Evolutionary conservation across 2,888 invertebrate genomes (phyloP).

Genomic region (Torymus aiolomorphi): DNA sequence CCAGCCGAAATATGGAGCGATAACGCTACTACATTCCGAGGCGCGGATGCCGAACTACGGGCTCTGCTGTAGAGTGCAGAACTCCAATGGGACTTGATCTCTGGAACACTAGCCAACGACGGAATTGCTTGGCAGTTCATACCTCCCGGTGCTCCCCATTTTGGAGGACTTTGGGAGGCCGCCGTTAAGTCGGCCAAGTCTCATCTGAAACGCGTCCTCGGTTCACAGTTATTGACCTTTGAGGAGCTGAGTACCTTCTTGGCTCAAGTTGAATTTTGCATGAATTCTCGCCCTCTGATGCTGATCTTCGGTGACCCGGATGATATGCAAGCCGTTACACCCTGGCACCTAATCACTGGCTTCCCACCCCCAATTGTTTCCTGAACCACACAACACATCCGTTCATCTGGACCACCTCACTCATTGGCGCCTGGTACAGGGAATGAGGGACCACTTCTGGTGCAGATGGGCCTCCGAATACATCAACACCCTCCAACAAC

Average conservation of each 20-base stretch:
- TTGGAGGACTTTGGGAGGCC: too few relatives aligned
- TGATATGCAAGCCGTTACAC: not conserved
- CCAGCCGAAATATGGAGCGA: slow-evolving; percentile 1
- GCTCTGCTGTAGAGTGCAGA: not conserved
- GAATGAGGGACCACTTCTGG: not conserved
- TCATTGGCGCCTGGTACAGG: not conserved
- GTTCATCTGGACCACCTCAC: not conserved
- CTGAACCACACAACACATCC: not conserved
- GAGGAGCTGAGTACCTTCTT: too few relatives aligned
- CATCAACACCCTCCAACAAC: not conserved
- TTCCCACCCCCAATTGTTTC: too few relatives aligned
- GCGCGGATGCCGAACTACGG: not conserved
- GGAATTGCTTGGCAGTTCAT: not conserved
- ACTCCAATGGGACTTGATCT: not conserved
- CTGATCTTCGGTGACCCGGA: too few relatives aligned
- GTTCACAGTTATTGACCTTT: not conserved
- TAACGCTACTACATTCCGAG: too few relatives aligned
- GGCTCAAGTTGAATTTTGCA: too few relatives aligned
- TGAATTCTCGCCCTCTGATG: too few relatives aligned
- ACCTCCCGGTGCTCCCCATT: not conserved
- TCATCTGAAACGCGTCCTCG: not conserved
- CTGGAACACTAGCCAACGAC: not conserved
- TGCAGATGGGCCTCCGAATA: not conserved
- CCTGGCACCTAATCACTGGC: not conserved
- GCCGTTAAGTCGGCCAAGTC: not conserved